Evolutionary conservation across 1,140 invertebrate species (phyloP), one percentile per base, ranked within the genome.

Genomic region (Dysdera silvatica): DNA sequence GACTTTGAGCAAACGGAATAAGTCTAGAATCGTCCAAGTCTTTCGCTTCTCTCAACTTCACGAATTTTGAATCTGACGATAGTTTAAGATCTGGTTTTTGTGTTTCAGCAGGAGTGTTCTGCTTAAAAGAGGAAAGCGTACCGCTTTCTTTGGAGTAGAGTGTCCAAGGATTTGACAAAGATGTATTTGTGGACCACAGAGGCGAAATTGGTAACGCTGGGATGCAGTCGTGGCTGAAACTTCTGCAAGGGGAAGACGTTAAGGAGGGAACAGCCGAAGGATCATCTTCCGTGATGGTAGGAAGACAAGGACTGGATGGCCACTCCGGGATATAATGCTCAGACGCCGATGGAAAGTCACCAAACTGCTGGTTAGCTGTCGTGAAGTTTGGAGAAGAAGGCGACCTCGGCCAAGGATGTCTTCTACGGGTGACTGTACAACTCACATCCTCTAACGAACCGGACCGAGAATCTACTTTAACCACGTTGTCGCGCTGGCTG

Each of bases 251-350:
- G 2, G 62, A 53, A n/a, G 55, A 43, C 4, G 35, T 26, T 24
- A 12, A 20, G 3, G 26, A n/a, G 16, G 32, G 1, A 40, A 14
- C 28, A 1, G 24, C 8, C 16, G 4, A 29, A 8, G 57, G 48
- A 2, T 63, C 61, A 29, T 65, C 62, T 53, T 65, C 62, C 16
- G 32, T 31, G 33, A 65, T 65, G 8, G 55, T 59, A 1, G 62
- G 62, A 58, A 65, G 55, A 53, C 62, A 65, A 4, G 62, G 62
- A 40, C 62, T 65, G 8, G 62, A 65, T 7, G 62, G 54, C 62
- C 62, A 65, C 3, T 58, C 62, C 0, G 48, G 29, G 4, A 65
- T 18, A 14, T 7, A 32, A 6, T 14, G 7, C 26, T 7, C 26
- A 10, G 59, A 28, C 14, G 48, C 33, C 4, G 43, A 23, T 14